Evolutionary conservation across 1,140 invertebrate species (phyloP).

Genomic region (Tetraneura akinire): DNA sequence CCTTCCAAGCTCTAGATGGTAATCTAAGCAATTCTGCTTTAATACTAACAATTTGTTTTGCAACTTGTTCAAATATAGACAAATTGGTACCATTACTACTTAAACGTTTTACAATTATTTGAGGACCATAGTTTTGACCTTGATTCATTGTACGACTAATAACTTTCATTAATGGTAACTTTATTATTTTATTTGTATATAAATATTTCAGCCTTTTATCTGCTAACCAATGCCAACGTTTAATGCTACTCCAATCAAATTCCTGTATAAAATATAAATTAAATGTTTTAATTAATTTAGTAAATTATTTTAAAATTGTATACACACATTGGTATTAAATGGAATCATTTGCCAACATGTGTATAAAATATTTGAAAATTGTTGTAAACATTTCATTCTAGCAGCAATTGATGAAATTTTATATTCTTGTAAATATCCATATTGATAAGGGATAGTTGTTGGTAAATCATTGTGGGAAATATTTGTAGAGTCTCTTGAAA

Average conservation of each 20-base stretch:
- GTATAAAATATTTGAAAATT: conserved; percentile 69
- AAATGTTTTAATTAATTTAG: neutral
- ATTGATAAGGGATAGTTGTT: conserved; percentile 64
- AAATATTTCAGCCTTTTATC: conserved; percentile 63
- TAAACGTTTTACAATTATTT: conserved; percentile 67
- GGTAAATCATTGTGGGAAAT: conserved; percentile 63
- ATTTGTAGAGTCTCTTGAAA: conserved; percentile 59
- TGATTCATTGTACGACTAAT: conserved; percentile 71
- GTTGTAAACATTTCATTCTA: conserved; percentile 65
- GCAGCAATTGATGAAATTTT: conserved; percentile 63
- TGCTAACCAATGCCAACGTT: conserved; percentile 60
- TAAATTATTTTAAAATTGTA: neutral
- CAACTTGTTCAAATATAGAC: conserved; percentile 68
- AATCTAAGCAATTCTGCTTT: conserved; percentile 65
- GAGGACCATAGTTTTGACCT: conserved; percentile 70
- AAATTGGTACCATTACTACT: conserved; percentile 64
- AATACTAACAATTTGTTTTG: conserved; percentile 67
- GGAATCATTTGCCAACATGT: conserved; percentile 67
- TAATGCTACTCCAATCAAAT: conserved; percentile 58
- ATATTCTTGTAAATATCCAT: conserved; percentile 62
- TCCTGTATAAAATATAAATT: conserved; percentile 55
- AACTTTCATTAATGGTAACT: conserved; percentile 67
- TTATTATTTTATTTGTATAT: conserved; percentile 66
- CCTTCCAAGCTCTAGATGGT: conserved; percentile 71
- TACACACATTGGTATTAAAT: conserved; percentile 59